Conservation (phyloP, 2,888 invertebrate genomes). For the Phaonia tiefii region DNA sequence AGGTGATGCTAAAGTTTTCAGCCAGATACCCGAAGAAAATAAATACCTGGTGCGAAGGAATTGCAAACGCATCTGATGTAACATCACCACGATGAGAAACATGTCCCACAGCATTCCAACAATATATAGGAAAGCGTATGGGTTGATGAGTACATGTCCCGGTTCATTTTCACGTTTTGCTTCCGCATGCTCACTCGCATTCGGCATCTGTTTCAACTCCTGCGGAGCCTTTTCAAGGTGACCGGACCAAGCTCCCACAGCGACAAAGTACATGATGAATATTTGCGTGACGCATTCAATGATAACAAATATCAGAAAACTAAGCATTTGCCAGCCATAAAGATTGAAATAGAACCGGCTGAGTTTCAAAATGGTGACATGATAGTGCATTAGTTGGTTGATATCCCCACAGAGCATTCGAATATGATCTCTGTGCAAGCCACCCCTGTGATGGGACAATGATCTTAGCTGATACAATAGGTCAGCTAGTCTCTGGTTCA, state of each 20-base stretch:
- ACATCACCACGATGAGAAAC: conserved; percentile 61
- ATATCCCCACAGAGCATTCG: conserved; percentile 68
- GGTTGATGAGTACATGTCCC: conserved; percentile 50
- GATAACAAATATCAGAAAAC: conserved; percentile 70
- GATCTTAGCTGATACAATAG: conserved; percentile 34
- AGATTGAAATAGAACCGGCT: conserved; percentile 67
- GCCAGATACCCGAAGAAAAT: conserved; percentile 28
- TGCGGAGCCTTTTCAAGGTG: background rate
- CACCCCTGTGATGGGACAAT: conserved; percentile 51
- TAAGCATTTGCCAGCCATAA: conserved; percentile 70
- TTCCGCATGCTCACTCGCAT: background rate
- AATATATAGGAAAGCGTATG: conserved; percentile 51
- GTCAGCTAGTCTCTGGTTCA: conserved; percentile 70
- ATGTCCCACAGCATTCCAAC: conserved; percentile 64
- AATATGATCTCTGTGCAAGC: conserved; percentile 18
- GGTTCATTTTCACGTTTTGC: background rate
- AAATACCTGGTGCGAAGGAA: conserved; percentile 47
- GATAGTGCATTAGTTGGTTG: conserved; percentile 68
- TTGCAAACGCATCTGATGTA: conserved; percentile 60
- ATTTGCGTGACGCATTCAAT: conserved; percentile 71
- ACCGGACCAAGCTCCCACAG: conserved; percentile 50
- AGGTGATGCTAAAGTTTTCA: conserved; percentile 44
- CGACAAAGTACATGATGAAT: conserved; percentile 74
- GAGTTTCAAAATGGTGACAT: conserved; percentile 68
- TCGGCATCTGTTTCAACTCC: background rate